phyloP scores from a whole-genome alignment of 2,888 invertebrate genomes.

The Drosophila anomelani region DNA sequence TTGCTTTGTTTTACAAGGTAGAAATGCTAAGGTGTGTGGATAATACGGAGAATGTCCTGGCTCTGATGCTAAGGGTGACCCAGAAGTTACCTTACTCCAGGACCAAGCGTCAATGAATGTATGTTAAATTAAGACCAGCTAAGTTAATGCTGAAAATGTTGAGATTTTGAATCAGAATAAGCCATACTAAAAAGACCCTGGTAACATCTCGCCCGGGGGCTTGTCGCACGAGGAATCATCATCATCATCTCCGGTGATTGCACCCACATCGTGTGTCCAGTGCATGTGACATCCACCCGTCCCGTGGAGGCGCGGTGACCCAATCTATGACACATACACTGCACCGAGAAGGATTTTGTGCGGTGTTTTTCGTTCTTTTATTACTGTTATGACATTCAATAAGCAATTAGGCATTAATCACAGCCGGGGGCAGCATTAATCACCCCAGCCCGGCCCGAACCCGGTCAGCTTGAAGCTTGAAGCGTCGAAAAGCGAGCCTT shows the following conservation, averaged over 20 bases:
- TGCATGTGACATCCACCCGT: constrained; percentile 19
- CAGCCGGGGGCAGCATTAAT: constrained; percentile 49
- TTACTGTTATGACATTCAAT: constrained; percentile 78
- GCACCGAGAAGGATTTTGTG: constrained; percentile 69
- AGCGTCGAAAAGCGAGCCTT: constrained; percentile 36
- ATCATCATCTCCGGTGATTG: background rate
- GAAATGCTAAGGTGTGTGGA: too few species aligned
- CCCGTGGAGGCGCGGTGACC: constrained; percentile 27
- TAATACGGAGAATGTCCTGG: too few species aligned
- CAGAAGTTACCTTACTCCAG: too few species aligned
- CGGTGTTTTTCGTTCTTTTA: constrained; percentile 50
- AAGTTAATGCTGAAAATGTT: too few species aligned
- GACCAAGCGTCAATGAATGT: background rate
- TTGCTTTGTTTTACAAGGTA: too few species aligned
- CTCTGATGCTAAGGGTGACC: too few species aligned
- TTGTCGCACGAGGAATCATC: constrained; percentile 1
- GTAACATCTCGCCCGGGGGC: constrained; percentile 1
- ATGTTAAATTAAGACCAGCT: too few species aligned
- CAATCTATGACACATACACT: constrained; percentile 67
- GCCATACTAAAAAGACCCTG: background rate
- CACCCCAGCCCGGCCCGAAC: constrained; percentile 18
- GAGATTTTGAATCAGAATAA: background rate
- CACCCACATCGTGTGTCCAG: constrained; percentile 21
- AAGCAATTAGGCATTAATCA: constrained; percentile 78
- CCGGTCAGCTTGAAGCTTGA: constrained; percentile 4